Conservation (phyloP, 1,140 invertebrate species). For the Brachionus calyciflorus region DNA sequence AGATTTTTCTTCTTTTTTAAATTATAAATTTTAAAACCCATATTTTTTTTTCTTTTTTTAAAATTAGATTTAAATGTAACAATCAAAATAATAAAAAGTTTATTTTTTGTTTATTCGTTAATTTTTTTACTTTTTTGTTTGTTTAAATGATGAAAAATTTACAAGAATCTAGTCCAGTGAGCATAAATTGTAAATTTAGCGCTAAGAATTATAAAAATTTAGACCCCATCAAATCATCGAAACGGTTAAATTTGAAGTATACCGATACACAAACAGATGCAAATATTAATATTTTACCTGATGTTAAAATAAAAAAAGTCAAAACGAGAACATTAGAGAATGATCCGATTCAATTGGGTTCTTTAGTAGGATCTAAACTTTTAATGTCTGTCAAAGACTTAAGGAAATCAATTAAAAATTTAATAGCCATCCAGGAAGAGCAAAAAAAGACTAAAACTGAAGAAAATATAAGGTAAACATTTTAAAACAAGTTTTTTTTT, state of each 20-base stretch:
- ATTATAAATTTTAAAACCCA: no score
- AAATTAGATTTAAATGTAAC: no score
- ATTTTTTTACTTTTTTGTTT: no score
- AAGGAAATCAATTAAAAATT: slow-evolving; percentile 25
- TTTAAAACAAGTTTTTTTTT: slow-evolving; percentile 7
- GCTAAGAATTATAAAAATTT: slow-evolving; percentile 24
- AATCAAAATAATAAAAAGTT: no score
- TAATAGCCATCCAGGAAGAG: not conserved
- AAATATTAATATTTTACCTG: slow-evolving; percentile 22
- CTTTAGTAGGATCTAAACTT: not conserved
- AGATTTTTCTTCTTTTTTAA: no score
- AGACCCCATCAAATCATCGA: not conserved
- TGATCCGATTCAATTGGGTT: not conserved
- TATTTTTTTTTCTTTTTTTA: no score
- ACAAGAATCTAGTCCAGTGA: not conserved
- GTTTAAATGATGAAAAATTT: no score
- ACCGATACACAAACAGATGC: not conserved
- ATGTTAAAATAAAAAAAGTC: not conserved
- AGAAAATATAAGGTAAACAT: no score
- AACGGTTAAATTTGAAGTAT: no score
- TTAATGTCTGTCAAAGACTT: slow-evolving; percentile 23
- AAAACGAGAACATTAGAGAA: not conserved
- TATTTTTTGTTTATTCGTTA: no score
- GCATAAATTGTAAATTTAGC: not conserved
- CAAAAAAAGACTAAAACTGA: no score